Evolutionary conservation across 2,797 vertebrate species (phyloP).

Genomic region (Anguilla marmorata): DNA sequence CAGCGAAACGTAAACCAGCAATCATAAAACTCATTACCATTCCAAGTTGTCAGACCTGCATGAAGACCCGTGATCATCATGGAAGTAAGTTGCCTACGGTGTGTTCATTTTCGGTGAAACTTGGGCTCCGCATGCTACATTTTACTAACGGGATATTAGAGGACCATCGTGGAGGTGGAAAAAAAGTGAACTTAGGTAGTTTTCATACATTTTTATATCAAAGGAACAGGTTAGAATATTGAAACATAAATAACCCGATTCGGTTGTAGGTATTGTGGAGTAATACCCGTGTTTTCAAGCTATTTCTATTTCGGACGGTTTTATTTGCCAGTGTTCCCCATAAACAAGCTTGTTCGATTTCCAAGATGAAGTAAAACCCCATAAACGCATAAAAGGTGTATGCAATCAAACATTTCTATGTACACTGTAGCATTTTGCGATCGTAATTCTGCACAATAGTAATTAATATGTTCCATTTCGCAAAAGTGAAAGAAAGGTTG

Average conservation of each 20-base stretch:
- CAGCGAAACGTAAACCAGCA: not conserved
- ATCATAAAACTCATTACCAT: not conserved
- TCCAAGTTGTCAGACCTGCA: conserved; percentile 14
- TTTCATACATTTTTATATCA: no score
- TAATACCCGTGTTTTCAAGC: not conserved
- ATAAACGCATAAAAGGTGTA: no score
- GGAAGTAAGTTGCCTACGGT: not conserved
- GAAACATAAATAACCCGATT: no score
- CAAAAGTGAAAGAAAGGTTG: not conserved
- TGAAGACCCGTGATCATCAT: not conserved
- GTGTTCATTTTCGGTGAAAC: not conserved
- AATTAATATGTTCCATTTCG: no score
- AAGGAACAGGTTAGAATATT: no score
- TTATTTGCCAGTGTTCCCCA: not conserved
- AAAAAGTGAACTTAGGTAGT: not conserved
- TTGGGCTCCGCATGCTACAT: not conserved
- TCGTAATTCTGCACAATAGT: no score
- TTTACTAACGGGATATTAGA: no score
- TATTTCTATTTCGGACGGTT: not conserved
- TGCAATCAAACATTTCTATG: no score
- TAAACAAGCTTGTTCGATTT: no score
- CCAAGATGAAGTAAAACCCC: no score
- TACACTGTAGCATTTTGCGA: no score
- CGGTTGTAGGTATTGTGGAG: no score
- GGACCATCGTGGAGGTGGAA: not conserved